These are phyloP conservation scores for Aleiodes testaceus DNA, from an alignment of 2,888 invertebrate genomes.

Conservation along the genomic window DNA sequence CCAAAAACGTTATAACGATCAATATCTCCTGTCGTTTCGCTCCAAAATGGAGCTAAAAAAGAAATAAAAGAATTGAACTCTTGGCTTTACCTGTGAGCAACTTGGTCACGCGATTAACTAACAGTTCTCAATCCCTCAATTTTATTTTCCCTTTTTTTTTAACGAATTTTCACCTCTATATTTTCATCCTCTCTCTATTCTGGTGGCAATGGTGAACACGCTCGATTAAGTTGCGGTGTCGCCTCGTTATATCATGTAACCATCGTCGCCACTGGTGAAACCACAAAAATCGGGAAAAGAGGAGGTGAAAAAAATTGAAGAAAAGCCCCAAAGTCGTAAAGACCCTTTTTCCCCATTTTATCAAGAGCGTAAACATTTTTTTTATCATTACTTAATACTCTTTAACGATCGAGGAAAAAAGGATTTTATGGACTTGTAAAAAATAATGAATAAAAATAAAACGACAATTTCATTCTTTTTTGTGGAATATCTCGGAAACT, in stretches of 20 bases:
- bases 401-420: no score
- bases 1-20: slow-evolving; percentile 15
- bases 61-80: slow-evolving; percentile 13
- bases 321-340: background rate
- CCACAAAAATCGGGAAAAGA: slow-evolving; percentile 4
- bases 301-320: background rate
- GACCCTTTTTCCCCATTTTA: no score
- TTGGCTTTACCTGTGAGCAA: slow-evolving; percentile 41
- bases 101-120: slow-evolving; percentile 53
- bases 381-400: background rate
- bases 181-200: slow-evolving; percentile 15
- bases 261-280: slow-evolving; percentile 9
- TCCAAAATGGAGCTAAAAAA: slow-evolving; percentile 11
- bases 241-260: slow-evolving; percentile 22
- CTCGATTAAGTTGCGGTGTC: slow-evolving; percentile 16
- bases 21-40: slow-evolving; percentile 3
- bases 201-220: background rate
- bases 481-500: no score
- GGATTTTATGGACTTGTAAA: no score
- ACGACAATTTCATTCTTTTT: no score
- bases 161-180: background rate
- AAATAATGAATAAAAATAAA: no score
- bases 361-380: background rate
- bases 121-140: background rate
- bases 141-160: background rate